Evolutionary conservation across 2,888 invertebrate species (phyloP), one percentile per base, ranked within the genome.

Genomic region (Drosophila antonietae): DNA sequence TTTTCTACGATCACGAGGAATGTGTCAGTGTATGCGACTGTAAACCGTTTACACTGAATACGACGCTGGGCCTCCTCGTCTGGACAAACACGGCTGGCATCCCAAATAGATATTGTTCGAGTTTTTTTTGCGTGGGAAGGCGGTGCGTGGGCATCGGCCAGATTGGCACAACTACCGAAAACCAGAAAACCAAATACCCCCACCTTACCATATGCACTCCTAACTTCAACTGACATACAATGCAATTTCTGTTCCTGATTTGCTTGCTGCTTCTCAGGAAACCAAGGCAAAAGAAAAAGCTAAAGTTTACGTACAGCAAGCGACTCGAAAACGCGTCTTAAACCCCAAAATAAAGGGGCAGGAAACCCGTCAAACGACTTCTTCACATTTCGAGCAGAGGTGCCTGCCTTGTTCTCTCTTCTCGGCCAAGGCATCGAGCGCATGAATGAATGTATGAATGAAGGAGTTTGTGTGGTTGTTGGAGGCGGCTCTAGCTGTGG

Each of bases 351-450:
- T 74, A 68, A 81, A 75, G 68, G 72, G 73, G 79, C 52, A 65
- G 49, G 55, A 77, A 75, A 89, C 85, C 85, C 73, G 85, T 78
- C 88, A 69, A 81, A 62, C 80, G 77, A 90, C 90, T 90, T 84
- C 91, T 90, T 89, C 81, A 86, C 76, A 83, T 89, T 90, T 86
- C 59, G 75, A 83, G 83, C 91, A 88, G 90, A 76, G 80, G 61
- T 59, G 60, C 52, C 57, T 68, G 55, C 49, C 53, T 68, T 49
- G 18, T 49, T 49, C 51, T 51, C 33, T 65, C 63, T 79, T 67
- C 49, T 68, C 63, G 66, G 70, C 56, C 51, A 70, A 68, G 69
- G 61, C 72, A 56, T 64, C 73, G 64, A 79, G 75, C 78, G 86
- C 76, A 88, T 88, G 84, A 81, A 88, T 82, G 80, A 72, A 72